Percentiles rank a stretch among this genome's conserved stretches.
phyloP scores from a whole-genome alignment of 1,140 invertebrate genomes.

The Brachionus koreanus region DNA sequence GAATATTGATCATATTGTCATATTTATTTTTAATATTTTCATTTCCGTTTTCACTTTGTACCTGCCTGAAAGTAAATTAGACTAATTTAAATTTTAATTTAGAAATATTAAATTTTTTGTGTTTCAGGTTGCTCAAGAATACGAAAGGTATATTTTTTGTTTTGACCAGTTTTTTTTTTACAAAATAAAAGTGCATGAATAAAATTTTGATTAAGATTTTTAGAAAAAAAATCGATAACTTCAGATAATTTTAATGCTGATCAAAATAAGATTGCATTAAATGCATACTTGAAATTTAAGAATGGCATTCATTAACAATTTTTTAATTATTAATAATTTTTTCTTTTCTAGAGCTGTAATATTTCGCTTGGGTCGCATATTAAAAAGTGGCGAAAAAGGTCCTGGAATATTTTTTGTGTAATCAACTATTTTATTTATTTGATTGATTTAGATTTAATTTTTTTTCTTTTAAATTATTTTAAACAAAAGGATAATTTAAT shows the following conservation, averaged over 20 bases:
- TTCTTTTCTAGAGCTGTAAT: slow-evolving; percentile 49
- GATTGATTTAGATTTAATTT: too few relatives aligned
- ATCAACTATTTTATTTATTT: neutral
- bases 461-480: too few relatives aligned
- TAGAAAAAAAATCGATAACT: neutral
- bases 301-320: neutral
- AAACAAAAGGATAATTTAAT: too few relatives aligned
- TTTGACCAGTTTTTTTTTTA: neutral
- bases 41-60: slow-evolving; percentile 41
- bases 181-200: neutral
- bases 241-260: neutral
- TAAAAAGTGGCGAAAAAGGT: slow-evolving; percentile 27
- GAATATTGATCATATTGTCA: neutral
- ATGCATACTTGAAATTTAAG: neutral
- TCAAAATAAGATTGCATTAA: neutral
- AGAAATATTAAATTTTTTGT: neutral
- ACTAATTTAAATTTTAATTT: neutral
- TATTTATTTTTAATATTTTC: slow-evolving; percentile 32
- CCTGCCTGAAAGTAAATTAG: slow-evolving; percentile 9
- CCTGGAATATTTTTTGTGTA: slow-evolving; percentile 46
- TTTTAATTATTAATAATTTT: slow-evolving; percentile 32
- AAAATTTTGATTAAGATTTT: neutral
- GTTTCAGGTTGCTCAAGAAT: slow-evolving; percentile 53
- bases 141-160: slow-evolving; percentile 48
- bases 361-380: slow-evolving; percentile 45